phyloP scores from a whole-genome alignment of 2,888 invertebrate species.

The Drosophila mimetica region DNA sequence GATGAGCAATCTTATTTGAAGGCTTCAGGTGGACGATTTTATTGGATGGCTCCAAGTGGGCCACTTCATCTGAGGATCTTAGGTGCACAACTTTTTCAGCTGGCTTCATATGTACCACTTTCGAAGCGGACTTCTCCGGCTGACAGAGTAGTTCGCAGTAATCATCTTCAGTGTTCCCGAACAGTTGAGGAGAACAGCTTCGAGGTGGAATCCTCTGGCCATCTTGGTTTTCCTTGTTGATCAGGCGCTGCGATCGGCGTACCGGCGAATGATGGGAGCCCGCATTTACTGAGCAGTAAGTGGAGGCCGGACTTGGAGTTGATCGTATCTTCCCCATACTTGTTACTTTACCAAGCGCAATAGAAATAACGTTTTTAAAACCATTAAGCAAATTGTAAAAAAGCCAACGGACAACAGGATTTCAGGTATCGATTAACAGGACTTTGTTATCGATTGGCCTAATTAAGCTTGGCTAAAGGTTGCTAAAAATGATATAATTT shows the following conservation, averaged over 20 bases:
- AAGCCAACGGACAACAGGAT: neutral
- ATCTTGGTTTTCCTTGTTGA: conserved; percentile 13
- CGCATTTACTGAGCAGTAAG: conserved; percentile 43
- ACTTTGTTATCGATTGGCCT: neutral
- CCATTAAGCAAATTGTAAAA: neutral
- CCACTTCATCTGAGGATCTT: neutral
- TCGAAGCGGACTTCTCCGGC: conserved; percentile 11
- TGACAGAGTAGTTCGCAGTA: conserved; percentile 36
- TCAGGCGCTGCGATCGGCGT: conserved; percentile 59
- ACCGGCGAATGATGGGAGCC: conserved; percentile 3
- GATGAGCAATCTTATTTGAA: neutral
- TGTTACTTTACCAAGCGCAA: too few species aligned
- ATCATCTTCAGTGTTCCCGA: conserved; percentile 50
- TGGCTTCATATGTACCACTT: neutral
- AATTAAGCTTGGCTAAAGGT: neutral
- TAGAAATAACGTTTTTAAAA: neutral
- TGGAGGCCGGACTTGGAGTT: conserved; percentile 42
- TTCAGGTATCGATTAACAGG: neutral
- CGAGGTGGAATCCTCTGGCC: neutral
- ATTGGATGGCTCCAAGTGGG: neutral
- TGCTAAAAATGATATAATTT: neutral
- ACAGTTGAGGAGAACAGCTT: conserved; percentile 52
- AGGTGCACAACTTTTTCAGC: neutral
- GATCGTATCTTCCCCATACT: neutral
- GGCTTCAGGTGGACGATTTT: neutral